Base-by-base conservation (phyloP, 2,797 vertebrate species). In the Pitangus sulphuratus region DNA sequence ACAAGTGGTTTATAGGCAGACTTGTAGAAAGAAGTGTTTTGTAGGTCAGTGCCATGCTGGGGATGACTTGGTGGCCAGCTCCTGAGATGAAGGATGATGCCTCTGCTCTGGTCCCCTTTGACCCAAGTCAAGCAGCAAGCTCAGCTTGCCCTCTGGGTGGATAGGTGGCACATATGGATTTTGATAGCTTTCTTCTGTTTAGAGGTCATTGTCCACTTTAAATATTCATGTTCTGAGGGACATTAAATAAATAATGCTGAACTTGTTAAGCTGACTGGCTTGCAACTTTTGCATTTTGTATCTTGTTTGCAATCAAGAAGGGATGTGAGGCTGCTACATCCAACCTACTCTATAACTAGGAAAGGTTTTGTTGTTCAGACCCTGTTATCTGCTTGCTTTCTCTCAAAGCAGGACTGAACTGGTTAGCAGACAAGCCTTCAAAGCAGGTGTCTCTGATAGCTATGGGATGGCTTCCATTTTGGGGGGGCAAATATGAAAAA, bases 211-310 rank as follows among this genome's bases (percentile, higher is more conserved):
- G 78, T 50, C 69, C 69, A 25, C 61, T 83, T 95, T 86, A 95
- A 95, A 95, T 97, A 96, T 94, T 96, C 89, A 96, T 93, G 78
- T 78, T 96, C 75, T 81, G 31, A 85, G 75, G 64, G 82, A 74
- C 84, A 81, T 91, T 61, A 89, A 91, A 96, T 93, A 97, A 97
- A 92, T 92, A 93, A 91, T 91, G 89, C 76, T 75, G 82, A 87
- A 87, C 47, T 75, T 72, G 79, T 84, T 87, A 47, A 61, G 71
- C 90, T 62, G 87, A 85, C 44, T 0, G 28, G 15, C 48, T 89
- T 84, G 89, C 79, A 94, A 58, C 65, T 95, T 92, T 20, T 84
- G 90, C 84, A 47, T 89, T 92, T 93, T 54, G 14, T 51, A 39
- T 44, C 37, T 86, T 56, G 61, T 76, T 92, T 88, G 82, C 82